Percentiles rank a stretch among this genome's conserved stretches.
phyloP scores from a whole-genome alignment of 2,113 vertebrate genomes.

The Barnardius zonarius region DNA sequence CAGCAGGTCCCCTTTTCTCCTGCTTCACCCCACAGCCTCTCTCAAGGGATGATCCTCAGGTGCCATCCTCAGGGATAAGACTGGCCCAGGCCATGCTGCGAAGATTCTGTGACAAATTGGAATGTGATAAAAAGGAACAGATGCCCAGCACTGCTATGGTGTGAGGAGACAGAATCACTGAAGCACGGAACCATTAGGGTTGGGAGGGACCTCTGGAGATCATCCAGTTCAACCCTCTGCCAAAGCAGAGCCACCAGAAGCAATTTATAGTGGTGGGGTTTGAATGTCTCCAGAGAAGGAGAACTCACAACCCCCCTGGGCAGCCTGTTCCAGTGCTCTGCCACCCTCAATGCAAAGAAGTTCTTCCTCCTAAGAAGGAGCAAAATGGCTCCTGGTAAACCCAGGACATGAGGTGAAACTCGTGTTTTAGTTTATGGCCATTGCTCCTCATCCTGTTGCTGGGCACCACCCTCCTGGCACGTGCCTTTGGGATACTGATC shows the following conservation, averaged over 20 bases:
- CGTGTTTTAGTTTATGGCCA: not conserved
- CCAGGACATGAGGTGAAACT: no score
- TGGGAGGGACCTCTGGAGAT: not conserved
- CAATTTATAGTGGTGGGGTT: not conserved
- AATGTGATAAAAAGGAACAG: not conserved
- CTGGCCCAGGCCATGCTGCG: no score
- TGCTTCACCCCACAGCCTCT: not conserved
- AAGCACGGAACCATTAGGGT: not conserved
- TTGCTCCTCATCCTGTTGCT: not conserved
- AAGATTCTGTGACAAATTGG: not conserved
- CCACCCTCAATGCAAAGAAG: not conserved
- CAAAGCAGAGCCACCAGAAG: not conserved
- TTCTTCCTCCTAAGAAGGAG: no score
- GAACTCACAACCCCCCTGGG: not conserved
- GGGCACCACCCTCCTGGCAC: not conserved
- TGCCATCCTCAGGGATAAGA: not conserved
- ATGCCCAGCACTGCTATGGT: fast-evolving
- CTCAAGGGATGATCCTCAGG: not conserved
- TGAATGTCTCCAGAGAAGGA: not conserved
- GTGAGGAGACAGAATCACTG: not conserved
- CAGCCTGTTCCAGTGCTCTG: not conserved
- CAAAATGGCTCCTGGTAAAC: no score
- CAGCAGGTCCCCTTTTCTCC: not conserved
- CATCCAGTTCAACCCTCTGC: not conserved
- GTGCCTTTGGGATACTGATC: not conserved